A percentile compares a stretch with the other conserved stretches of the same genome.
Conservation (phyloP, 2,888 invertebrate genomes). For the Bellardia bayeri region DNA sequence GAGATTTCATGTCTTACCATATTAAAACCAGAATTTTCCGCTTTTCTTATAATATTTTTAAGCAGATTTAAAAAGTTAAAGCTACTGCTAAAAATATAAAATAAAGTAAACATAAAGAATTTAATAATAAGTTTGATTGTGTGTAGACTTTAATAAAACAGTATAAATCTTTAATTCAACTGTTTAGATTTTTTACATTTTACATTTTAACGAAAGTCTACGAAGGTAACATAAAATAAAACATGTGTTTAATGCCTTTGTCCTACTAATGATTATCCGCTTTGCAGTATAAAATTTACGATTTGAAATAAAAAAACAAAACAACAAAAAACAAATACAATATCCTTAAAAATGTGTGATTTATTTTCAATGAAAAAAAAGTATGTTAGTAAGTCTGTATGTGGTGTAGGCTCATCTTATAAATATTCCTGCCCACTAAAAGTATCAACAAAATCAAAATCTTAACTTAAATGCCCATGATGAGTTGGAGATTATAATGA, state of each 20-base stretch:
- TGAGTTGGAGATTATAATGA: slow-evolving; percentile 54
- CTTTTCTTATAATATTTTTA: background rate
- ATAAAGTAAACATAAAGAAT: background rate
- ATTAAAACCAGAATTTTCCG: background rate
- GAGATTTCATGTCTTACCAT: background rate
- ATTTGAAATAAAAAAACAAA: background rate
- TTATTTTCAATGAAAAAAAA: too few relatives aligned
- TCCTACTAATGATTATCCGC: too few relatives aligned
- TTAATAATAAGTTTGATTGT: background rate
- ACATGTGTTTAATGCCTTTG: background rate
- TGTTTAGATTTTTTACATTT: slow-evolving; percentile 18
- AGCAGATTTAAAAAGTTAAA: slow-evolving; percentile 18
- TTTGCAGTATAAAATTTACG: background rate
- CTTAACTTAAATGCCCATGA: slow-evolving; percentile 21
- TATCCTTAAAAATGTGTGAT: too few relatives aligned
- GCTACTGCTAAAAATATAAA: background rate
- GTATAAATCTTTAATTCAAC: slow-evolving; percentile 23
- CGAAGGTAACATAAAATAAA: background rate
- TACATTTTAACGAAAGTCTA: background rate
- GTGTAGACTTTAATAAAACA: background rate
- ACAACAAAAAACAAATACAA: too few relatives aligned
- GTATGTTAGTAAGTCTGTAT: background rate
- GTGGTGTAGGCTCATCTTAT: background rate
- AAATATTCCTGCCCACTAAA: background rate
- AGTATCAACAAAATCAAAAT: slow-evolving; percentile 29